These are phyloP conservation scores for Dicrurus megarhynchus DNA, from an alignment of 2,113 vertebrate species.

Conservation along the genomic window DNA sequence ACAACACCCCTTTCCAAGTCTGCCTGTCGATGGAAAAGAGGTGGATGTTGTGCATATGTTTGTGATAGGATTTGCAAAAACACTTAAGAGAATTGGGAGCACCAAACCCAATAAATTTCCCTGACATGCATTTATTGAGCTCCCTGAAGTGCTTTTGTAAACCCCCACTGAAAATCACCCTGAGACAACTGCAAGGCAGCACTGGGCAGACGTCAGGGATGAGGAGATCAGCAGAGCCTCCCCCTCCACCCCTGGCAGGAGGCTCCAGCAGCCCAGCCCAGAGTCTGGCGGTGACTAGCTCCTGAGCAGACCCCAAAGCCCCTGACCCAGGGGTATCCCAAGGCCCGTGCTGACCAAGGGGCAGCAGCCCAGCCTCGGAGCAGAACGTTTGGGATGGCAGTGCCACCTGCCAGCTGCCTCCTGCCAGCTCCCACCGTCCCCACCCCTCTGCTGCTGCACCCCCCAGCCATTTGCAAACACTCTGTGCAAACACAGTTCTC, in stretches of 20 bases:
- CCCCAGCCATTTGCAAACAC: background rate
- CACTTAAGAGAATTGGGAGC: background rate
- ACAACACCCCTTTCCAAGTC: background rate
- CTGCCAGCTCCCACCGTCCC: accelerated
- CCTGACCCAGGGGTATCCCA: background rate
- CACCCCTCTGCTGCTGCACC: background rate
- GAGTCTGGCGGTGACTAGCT: background rate
- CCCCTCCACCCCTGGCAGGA: background rate
- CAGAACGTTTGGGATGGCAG: background rate
- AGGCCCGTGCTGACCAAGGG: no score
- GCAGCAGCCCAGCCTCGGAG: no score
- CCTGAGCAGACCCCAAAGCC: background rate
- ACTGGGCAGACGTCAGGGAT: background rate
- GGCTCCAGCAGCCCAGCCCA: background rate
- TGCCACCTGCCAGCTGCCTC: background rate
- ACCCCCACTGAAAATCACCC: background rate
- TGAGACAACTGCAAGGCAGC: no score
- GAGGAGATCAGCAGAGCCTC: background rate
- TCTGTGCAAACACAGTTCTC: background rate
- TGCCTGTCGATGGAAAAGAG: background rate
- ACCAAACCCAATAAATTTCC: background rate
- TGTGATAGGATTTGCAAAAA: background rate
- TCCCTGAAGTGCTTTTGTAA: background rate
- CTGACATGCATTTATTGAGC: accelerated
- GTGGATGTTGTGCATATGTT: background rate